Percentiles rank a stretch among this genome's conserved stretches.
These are phyloP conservation scores for Crypturellus undulatus DNA, from an alignment of 2,113 vertebrate species.

Conservation along the genomic window DNA sequence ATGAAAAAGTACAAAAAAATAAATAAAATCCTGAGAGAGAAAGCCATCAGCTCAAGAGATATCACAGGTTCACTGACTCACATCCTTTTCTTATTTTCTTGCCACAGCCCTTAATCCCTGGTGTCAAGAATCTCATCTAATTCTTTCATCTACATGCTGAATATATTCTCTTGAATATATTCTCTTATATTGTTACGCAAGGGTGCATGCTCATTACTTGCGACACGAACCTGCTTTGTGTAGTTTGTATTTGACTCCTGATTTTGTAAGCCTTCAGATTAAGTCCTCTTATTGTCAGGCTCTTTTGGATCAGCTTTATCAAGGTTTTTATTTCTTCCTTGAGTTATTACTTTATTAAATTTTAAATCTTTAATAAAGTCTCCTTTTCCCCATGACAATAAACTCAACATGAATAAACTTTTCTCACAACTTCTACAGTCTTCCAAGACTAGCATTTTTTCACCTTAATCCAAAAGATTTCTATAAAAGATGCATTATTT, in stretches of 20 bases:
- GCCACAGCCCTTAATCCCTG: slow-evolving; percentile 30
- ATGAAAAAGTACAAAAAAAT: background rate
- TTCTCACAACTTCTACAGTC: slow-evolving; percentile 32
- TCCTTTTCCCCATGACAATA: slow-evolving; percentile 67
- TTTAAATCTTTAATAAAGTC: slow-evolving; percentile 79
- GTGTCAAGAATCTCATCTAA: slow-evolving; percentile 66
- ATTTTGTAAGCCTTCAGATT: slow-evolving; percentile 57
- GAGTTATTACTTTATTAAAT: slow-evolving; percentile 79
- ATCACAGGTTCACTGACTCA: background rate
- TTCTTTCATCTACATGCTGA: background rate
- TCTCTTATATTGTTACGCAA: background rate
- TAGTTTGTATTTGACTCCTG: background rate
- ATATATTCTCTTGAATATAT: background rate
- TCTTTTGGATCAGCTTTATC: slow-evolving; percentile 68
- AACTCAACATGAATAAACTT: slow-evolving; percentile 61
- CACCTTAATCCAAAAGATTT: background rate
- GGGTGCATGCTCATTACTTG: slow-evolving; percentile 19
- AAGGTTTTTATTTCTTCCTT: slow-evolving; percentile 74
- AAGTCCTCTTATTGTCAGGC: slow-evolving; percentile 55
- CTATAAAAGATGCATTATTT: background rate
- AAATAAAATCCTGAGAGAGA: slow-evolving; percentile 27
- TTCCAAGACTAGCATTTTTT: slow-evolving; percentile 21
- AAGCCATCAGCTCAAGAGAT: slow-evolving; percentile 11
- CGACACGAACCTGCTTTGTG: background rate
- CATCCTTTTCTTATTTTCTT: slow-evolving; percentile 48